Conservation (phyloP, 1,140 invertebrate genomes). For the Paralvinella palmiformis region DNA sequence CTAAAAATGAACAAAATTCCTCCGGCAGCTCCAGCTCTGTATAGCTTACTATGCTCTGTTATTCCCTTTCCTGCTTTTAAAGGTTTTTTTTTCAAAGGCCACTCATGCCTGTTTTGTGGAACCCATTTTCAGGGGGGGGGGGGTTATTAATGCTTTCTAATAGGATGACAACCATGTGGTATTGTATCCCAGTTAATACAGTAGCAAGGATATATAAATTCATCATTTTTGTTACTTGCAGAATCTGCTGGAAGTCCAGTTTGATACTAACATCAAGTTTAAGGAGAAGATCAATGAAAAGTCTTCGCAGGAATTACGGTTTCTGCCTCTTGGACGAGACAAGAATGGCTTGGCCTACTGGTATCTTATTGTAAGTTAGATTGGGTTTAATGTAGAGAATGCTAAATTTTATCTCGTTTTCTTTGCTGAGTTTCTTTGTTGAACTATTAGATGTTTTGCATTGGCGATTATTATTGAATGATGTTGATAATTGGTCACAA, state of each 20-base stretch:
- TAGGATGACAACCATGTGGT: neutral
- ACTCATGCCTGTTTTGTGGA: neutral
- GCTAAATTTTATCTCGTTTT: neutral
- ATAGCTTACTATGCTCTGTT: neutral
- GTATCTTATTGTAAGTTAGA: conserved; percentile 64
- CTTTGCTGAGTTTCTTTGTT: no score
- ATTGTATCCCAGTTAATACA: neutral
- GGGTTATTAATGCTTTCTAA: neutral
- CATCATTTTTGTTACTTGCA: conserved; percentile 51
- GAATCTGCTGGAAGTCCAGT: conserved; percentile 87
- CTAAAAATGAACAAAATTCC: no score
- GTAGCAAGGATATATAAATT: neutral
- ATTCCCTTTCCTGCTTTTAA: neutral
- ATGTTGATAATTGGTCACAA: no score
- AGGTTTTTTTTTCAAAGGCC: neutral
- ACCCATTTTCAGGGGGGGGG: no score
- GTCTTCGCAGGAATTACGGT: conserved; percentile 69
- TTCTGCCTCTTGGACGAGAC: conserved; percentile 83
- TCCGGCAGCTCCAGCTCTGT: neutral
- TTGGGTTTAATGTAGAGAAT: neutral
- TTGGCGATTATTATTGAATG: no score
- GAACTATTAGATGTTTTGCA: no score
- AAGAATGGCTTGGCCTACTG: conserved; percentile 85
- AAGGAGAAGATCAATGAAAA: conserved; percentile 83
- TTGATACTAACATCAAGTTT: conserved; percentile 89